Conservation (phyloP, 1,140 invertebrate genomes). For the Drosophila tristis region DNA sequence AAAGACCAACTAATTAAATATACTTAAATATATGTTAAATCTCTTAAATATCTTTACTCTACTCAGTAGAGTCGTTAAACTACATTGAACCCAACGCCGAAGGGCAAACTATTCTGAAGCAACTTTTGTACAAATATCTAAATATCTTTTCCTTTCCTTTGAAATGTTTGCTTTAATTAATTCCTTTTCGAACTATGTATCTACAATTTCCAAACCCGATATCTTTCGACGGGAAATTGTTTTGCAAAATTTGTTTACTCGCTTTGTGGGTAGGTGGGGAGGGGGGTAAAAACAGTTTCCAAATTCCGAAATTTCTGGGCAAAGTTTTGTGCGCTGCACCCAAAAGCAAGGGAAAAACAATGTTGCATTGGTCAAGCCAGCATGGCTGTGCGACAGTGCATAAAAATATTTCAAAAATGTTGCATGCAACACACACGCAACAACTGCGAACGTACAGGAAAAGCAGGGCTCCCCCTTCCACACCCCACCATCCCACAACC, state of each 20-base stretch:
- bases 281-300: constrained; percentile 11
- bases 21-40: too few species aligned
- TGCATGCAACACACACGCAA: constrained; percentile 49
- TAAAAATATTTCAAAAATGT: constrained; percentile 81
- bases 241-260: constrained; percentile 33
- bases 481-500: neutral
- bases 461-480: neutral
- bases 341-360: constrained; percentile 41
- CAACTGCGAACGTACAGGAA: constrained; percentile 14
- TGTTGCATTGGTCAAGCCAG: constrained; percentile 55
- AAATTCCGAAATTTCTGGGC: constrained; percentile 33
- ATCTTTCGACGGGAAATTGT: constrained; percentile 24
- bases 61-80: too few species aligned
- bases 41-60: too few species aligned
- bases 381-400: constrained; percentile 73
- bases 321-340: constrained; percentile 22
- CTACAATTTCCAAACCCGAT: constrained; percentile 8
- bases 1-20: too few species aligned
- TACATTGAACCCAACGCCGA: too few species aligned
- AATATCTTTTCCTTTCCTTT: neutral
- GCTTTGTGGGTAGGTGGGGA: neutral
- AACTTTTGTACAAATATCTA: too few species aligned
- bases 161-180: constrained; percentile 6
- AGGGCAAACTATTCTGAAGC: too few species aligned
- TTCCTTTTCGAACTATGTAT: constrained; percentile 8